Conservation (phyloP, 2,888 invertebrate genomes). For the Sympetrum striolatum region DNA sequence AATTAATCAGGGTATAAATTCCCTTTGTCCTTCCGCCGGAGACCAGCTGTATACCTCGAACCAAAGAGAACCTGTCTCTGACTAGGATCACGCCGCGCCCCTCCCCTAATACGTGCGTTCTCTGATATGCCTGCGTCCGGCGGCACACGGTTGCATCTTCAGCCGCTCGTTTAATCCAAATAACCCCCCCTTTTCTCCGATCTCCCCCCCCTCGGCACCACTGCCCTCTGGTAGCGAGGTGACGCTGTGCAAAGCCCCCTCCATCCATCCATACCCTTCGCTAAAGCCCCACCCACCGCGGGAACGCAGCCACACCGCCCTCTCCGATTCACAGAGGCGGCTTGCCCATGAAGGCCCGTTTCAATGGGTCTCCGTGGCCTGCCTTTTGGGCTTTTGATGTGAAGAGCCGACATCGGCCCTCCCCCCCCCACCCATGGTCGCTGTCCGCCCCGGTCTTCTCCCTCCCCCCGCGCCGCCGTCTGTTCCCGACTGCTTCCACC, state of each 20-base stretch:
- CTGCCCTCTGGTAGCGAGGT: background rate
- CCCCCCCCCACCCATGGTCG: background rate
- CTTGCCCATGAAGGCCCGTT: conserved; percentile 31
- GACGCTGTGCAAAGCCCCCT: background rate
- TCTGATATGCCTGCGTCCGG: conserved; percentile 20
- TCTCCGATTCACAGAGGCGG: conserved; percentile 20
- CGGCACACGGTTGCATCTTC: conserved; percentile 5
- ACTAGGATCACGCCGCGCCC: conserved; percentile 3
- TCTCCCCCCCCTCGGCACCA: background rate
- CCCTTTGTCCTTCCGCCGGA: conserved; percentile 1
- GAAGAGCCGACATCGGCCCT: conserved; percentile 5
- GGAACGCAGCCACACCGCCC: background rate
- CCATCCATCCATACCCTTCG: background rate
- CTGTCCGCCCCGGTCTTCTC: background rate
- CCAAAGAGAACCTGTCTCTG: conserved; percentile 3
- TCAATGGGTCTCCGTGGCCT: conserved; percentile 14
- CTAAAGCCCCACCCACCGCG: background rate
- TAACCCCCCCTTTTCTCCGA: background rate
- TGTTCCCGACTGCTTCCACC: background rate
- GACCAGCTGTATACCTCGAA: conserved; percentile 18
- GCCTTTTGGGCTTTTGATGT: conserved; percentile 41
- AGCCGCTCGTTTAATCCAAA: background rate
- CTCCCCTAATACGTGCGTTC: background rate
- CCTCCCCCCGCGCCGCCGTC: background rate
- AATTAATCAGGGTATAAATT: conserved; percentile 33